Percentiles rank a stretch among this genome's conserved stretches.
These are phyloP conservation scores for Panagrolaimus sp. DNA, from an alignment of 1,140 invertebrate genomes.

Conservation along the genomic window DNA sequence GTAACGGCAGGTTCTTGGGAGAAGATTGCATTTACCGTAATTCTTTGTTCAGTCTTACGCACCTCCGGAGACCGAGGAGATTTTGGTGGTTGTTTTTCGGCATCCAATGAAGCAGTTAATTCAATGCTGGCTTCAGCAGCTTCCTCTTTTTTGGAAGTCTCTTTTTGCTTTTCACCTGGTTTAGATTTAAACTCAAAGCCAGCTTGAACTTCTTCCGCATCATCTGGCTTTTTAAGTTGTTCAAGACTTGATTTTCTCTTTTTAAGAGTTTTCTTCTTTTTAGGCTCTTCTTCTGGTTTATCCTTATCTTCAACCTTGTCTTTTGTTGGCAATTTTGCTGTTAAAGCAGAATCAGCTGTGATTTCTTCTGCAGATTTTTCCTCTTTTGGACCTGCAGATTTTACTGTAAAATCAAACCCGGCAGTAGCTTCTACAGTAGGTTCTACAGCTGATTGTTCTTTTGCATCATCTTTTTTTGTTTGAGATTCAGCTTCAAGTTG, in stretches of 20 bases:
- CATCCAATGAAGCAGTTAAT: too few relatives aligned
- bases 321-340: not conserved
- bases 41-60: not conserved
- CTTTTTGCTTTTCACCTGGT: too few relatives aligned
- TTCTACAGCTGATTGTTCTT: too few relatives aligned
- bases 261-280: not conserved
- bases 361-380: not conserved
- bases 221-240: not conserved
- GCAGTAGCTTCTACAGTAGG: not conserved
- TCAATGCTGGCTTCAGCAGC: too few relatives aligned
- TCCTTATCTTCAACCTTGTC: not conserved
- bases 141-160: too few relatives aligned
- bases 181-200: too few relatives aligned
- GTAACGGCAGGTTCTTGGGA: not conserved
- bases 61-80: not conserved
- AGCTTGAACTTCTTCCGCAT: not conserved
- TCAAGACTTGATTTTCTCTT: slow-evolving; percentile 5
- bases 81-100: not conserved
- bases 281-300: not conserved
- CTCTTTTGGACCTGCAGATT: not conserved
- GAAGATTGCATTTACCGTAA: slow-evolving; percentile 3
- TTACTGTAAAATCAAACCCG: not conserved
- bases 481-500: too few relatives aligned
- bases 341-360: not conserved
- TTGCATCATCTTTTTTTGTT: too few relatives aligned